Base-by-base conservation (phyloP, 2,888 invertebrate species). In the Adelognathus sp. region DNA sequence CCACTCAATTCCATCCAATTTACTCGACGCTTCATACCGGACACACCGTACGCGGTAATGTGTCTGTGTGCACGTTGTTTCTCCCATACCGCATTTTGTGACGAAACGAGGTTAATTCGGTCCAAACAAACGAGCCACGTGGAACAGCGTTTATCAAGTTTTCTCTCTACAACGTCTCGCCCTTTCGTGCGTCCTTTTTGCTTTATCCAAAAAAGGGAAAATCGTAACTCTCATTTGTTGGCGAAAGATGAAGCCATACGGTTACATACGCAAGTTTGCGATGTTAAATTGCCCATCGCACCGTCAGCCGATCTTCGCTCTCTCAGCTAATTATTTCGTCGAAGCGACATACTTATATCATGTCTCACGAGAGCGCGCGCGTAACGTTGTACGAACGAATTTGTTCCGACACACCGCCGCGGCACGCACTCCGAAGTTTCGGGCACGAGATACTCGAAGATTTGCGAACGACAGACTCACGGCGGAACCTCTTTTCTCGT, bases 1-100 rank as follows among this genome's bases (percentile, higher is more conserved):
- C 56, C 66, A 72, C 77, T 72, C 72, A 52, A 77, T 82, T 82
- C 75, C 39, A 64, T 61, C 60, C 61, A 71, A 81, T 82, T 81
- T 72, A 71, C 61, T 11, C 11, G 21, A 11, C 24, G n/a, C 36
- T 9, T 36, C n/a, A 36, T 36, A 36, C 36, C n/a, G 9, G 9
- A 36, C 36, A n/a, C n/a, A n/a, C n/a, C n/a, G n/a, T n/a, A n/a
- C n/a, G n/a, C n/a, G n/a, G n/a, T n/a, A n/a, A n/a, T n/a, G n/a
- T n/a, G n/a, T n/a, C 31, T 16, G 18, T 33, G 5, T 21, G 3
- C 36, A 36, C n/a, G n/a, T 4, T 50, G 21, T 11, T 3, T 21
- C 24, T 50, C 50, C 11, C 24, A n/a, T 1, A 14, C 11, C 33
- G 11, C 36, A 21, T 60, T 44, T 16, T 11, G 7, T 16, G 39